Percentiles rank a stretch among this genome's conserved stretches.
phyloP scores from a whole-genome alignment of 2,797 vertebrate species.

The Neosalanx taihuensis region DNA sequence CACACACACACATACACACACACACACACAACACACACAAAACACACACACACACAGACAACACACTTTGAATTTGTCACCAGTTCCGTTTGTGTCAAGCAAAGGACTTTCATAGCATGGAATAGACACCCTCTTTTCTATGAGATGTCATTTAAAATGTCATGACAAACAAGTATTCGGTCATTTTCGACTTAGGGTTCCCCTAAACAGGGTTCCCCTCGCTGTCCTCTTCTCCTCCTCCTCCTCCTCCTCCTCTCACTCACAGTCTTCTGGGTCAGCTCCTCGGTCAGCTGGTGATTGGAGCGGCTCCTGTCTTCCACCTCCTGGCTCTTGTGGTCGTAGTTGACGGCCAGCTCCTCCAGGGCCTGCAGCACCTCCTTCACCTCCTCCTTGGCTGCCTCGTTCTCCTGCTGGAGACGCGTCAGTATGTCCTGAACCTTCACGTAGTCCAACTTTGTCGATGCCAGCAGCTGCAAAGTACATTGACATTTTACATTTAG shows the following conservation, averaged over 20 bases:
- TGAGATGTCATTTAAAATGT: too few species aligned
- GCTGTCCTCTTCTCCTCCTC: neutral
- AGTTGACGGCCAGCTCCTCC: slow-evolving; percentile 84
- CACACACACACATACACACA: slow-evolving; percentile 7
- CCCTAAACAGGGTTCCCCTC: neutral
- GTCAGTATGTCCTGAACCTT: slow-evolving; percentile 90
- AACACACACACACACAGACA: neutral
- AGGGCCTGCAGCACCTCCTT: slow-evolving; percentile 85
- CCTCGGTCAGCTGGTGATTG: slow-evolving; percentile 81
- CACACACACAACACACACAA: neutral
- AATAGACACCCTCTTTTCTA: too few species aligned
- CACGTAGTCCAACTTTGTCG: slow-evolving; percentile 84
- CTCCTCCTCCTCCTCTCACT: neutral
- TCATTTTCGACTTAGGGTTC: neutral
- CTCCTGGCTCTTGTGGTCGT: slow-evolving; percentile 83
- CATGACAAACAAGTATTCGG: too few species aligned
- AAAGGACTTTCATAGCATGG: too few species aligned
- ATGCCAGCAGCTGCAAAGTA: slow-evolving; percentile 79
- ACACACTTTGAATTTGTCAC: neutral
- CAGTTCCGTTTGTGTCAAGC: too few species aligned
- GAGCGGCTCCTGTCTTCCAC: slow-evolving; percentile 77
- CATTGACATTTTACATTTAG: too few species aligned
- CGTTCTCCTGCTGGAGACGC: slow-evolving; percentile 87
- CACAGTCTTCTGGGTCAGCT: slow-evolving; percentile 86
- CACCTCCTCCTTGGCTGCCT: slow-evolving; percentile 78